Evolutionary conservation across 2,888 invertebrate genomes (phyloP), one percentile per base, ranked within the genome.

Genomic region (Nephrotoma appendiculata): DNA sequence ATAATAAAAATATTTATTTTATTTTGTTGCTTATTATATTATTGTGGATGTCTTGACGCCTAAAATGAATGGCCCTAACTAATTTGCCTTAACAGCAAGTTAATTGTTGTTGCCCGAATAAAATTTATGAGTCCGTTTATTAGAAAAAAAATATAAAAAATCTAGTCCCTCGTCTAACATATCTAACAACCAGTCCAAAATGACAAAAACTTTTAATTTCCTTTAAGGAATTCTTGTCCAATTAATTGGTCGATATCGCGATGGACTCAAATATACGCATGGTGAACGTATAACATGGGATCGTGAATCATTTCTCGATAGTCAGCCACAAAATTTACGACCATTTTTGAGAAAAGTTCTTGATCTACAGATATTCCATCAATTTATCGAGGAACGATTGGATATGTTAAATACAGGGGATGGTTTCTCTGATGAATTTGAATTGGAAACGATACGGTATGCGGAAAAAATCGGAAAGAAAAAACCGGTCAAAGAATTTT

Each of bases 401-500:
- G 96, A 97, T 89, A 95, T 98, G 93, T 93, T 99, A 88, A 98
- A 98, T 91, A 95, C 96, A n/a, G 98, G 99, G 0, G 93, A 96
- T 87, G 97, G 98, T 0, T 97, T 98, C 91, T 96, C 96, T 48
- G 99, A 99, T 91, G 97, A 98, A 90, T 99, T 99, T 91, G 99
- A 99, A 92, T 93, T 96, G 90, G 98, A 99, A 92, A 96, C 95
- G 87, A 96, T 86, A 90, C 93, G 90, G 89, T 92, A 91, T 90
- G 92, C 89, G 90, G 92, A 91, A 90, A 93, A 88, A 91, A 92
- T 89, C 92, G 93, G 87, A 92, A 93, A 91, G 91, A 90, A 90
- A 43, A 90, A 91, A 86, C 91, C 92, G 87, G 96, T 96, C 91
- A 94, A 94, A 89, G 97, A 98, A 89, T 96, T 97, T 90, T 94